Percentiles rank a stretch among this genome's conserved stretches.
These are phyloP conservation scores for Sternarchorhynchus goeldii DNA, from an alignment of 2,797 vertebrate genomes.

Conservation along the genomic window DNA sequence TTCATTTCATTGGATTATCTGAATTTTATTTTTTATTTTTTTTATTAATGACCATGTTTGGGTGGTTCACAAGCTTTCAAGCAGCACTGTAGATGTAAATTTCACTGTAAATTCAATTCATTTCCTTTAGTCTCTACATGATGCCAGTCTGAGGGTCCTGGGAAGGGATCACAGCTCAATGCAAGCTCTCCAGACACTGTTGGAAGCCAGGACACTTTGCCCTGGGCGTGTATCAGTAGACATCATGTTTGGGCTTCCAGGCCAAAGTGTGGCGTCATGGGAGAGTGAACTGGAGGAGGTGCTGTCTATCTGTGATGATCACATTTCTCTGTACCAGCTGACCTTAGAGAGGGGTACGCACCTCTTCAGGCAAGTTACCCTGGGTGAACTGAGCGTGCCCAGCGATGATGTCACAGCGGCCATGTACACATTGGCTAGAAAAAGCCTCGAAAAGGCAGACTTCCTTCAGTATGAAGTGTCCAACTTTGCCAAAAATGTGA, in stretches of 20 bases:
- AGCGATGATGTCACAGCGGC: conserved; percentile 76
- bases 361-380: conserved; percentile 79
- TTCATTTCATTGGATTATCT: too few species aligned
- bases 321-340: conserved; percentile 91
- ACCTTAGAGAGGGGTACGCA: conserved; percentile 87
- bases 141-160: conserved; percentile 77
- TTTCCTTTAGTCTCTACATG: conserved; percentile 78
- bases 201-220: conserved; percentile 77
- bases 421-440: conserved; percentile 82
- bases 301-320: conserved; percentile 76
- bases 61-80: too few species aligned
- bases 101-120: conserved; percentile 5
- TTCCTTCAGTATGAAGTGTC: conserved; percentile 95
- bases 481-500: conserved; percentile 88
- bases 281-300: conserved; percentile 72
- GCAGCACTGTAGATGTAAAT: background rate
- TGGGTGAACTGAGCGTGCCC: conserved; percentile 67
- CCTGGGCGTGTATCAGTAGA: conserved; percentile 86
- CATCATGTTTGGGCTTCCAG: conserved; percentile 86
- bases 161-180: conserved; percentile 85
- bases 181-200: conserved; percentile 76
- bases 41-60: too few species aligned
- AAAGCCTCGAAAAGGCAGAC: conserved; percentile 69
- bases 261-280: conserved; percentile 80
- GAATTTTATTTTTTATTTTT: too few species aligned